Conservation (phyloP, 2,797 vertebrate species). For the Microctenopoma lineatum region DNA sequence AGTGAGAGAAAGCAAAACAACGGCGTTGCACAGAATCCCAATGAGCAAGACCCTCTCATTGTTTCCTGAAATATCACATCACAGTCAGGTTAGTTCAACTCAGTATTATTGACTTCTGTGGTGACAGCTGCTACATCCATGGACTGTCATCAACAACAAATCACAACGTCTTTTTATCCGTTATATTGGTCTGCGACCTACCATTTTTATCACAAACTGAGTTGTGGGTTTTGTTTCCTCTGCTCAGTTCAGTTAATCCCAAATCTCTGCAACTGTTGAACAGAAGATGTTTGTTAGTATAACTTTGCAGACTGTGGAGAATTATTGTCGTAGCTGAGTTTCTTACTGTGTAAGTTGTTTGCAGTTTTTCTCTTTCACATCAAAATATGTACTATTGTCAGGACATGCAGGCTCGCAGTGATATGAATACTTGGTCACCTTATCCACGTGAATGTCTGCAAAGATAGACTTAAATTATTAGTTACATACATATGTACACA, state of each 20-base stretch:
- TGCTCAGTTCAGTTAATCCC: constrained; percentile 44
- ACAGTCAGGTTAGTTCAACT: constrained; percentile 24
- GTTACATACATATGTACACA: too few species aligned
- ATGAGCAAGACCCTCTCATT: neutral
- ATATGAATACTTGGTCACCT: constrained; percentile 42
- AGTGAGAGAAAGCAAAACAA: constrained; percentile 43
- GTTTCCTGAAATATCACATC: constrained; percentile 35
- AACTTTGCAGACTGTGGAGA: neutral
- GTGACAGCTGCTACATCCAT: neutral
- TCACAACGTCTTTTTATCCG: neutral
- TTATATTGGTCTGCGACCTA: constrained; percentile 36
- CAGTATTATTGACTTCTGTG: neutral
- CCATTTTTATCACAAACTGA: constrained; percentile 51
- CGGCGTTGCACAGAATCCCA: constrained; percentile 30
- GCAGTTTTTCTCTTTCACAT: constrained; percentile 52
- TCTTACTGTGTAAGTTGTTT: constrained; percentile 62
- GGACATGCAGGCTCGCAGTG: constrained; percentile 58
- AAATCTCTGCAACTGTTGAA: constrained; percentile 59
- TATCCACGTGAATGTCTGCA: fast-evolving
- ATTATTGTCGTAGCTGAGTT: neutral
- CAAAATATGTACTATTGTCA: constrained; percentile 42
- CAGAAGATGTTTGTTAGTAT: neutral
- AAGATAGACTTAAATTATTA: neutral
- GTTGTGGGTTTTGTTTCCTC: constrained; percentile 74
- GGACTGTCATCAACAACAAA: neutral